Evolutionary conservation across 2,888 invertebrate genomes (phyloP), one percentile per base, ranked within the genome.

Genomic region (Heteropelma amictum): DNA sequence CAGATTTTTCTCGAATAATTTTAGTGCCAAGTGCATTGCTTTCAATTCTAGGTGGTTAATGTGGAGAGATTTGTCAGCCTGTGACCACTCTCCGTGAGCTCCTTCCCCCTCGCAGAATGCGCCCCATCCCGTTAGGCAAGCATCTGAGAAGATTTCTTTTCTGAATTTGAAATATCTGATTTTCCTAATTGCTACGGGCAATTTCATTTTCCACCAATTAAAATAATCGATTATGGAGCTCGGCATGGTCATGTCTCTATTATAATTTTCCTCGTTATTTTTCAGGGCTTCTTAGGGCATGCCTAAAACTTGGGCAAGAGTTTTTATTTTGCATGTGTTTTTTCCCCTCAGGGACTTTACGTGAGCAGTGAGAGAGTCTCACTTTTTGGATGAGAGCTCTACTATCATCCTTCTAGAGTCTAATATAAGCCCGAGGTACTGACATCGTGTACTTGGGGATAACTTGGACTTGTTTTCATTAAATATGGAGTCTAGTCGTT

Each of bases 121-220:
- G n/a, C 76, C 74, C 79, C 79, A 80, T 5, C 80, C 77, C 14
- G 75, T 64, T 5, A 71, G n/a, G 1, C 72, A 80, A 0, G 79
- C 78, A 42, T 79, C 78, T n/a, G 72, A 65, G 28, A 72, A 77
- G 0, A 77, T 73, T 33, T 71, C 73, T 0, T 67, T 14, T 4
- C n/a, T 10, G 4, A 40, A 74, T 7, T 56, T 28, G 10, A 14
- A 12, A n/a, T 14, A 19, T 49, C 63, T 54, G 28, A 75, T 63
- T 19, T 73, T 73, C 2, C 28, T 65, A 5, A 40, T 1, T 0
- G 47, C 7, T 0, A 28, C 12, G 0, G 14, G 12, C 17, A 78
- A 51, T 3, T 69, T 71, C 3, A 40, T 45, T 7, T 23, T 45
- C 80, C 75, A 77, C 77, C 73, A 80, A 4, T 65, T 17, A 2